Evolutionary conservation across 2,888 invertebrate genomes (phyloP), one percentile per base, ranked within the genome.

Genomic region (Oscheius sp.): DNA sequence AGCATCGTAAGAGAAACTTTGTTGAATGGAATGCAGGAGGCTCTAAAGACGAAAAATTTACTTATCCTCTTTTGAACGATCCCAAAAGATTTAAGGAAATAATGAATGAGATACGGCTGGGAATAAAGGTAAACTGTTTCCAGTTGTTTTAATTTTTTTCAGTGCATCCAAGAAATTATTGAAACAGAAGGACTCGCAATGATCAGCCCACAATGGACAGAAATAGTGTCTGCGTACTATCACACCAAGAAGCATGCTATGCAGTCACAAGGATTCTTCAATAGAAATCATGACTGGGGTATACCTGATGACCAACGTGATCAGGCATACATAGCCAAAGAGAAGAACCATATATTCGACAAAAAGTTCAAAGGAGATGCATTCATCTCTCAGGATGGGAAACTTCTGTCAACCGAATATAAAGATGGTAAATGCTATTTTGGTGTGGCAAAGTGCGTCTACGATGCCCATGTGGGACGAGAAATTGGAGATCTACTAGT

Each of bases 401-500:
- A 8, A 36, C 14, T 9, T 14, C 8, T 9, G 8, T 36, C 14
- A 8, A 36, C 36, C 36, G 14, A 8, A 9, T 36, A 36, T 36
- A 36, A 36, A 14, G 36, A 36, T 14, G 8, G 8, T 9, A 36
- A 36, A 36, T 8, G 36, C 36, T 36, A 36, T 36, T 36, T 36
- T 36, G 36, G 36, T 8, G 36, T 36, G 32, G 6, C 30, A n/a
- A 51, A 51, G n/a, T 51, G 51, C n/a, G n/a, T 14, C 2, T 51
- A 51, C 32, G 51, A 51, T 51, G 51, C 51, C 28, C 8, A 51
- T 5, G 30, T 51, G 14, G 51, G 32, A 51, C 28, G 51, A 30
- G 51, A 51, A 51, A n/a, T 26, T 20, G 51, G 51, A 26, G 2
- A 51, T 28, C 51, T 32, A 12, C 1, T 6, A 2, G 51, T 51